Evolutionary conservation across 2,113 vertebrate genomes (phyloP).

Genomic region (Physeter macrocephalus): DNA sequence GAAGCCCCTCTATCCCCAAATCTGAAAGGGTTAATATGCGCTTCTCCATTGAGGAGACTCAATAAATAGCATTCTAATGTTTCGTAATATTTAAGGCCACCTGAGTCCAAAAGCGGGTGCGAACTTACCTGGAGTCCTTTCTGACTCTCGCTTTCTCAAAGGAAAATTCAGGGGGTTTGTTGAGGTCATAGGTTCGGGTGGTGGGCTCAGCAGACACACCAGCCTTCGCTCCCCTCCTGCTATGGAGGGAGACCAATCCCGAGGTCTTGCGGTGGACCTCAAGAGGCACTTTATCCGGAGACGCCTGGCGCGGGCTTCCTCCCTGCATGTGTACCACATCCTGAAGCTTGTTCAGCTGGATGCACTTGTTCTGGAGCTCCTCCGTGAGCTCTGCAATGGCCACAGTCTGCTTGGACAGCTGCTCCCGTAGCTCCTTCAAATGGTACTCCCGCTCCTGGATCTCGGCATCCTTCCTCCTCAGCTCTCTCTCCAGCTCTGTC

Average conservation of each 20-base stretch:
- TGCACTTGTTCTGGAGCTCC: conserved; percentile 88
- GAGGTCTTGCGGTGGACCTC: conserved; percentile 76
- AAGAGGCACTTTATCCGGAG: conserved; percentile 74
- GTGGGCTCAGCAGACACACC: conserved; percentile 94
- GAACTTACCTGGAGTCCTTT: conserved; percentile 89
- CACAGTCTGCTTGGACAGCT: conserved; percentile 83
- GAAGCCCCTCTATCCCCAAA: background rate
- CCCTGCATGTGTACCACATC: conserved; percentile 84
- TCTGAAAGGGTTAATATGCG: background rate
- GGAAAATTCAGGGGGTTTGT: conserved; percentile 85
- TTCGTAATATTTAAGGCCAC: background rate
- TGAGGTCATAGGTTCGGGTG: conserved; percentile 85
- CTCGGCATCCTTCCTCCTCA: conserved; percentile 86
- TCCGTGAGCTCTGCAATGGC: conserved; percentile 86
- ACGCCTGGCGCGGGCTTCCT: conserved; percentile 67
- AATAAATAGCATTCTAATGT: background rate
- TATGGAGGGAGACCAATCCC: conserved; percentile 77
- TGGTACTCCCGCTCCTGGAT: conserved; percentile 80
- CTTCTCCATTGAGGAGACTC: background rate
- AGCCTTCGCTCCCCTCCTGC: conserved; percentile 91
- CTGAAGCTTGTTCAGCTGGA: conserved; percentile 89
- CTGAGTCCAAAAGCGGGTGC: background rate
- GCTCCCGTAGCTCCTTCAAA: conserved; percentile 85
- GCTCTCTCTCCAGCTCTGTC: conserved; percentile 86
- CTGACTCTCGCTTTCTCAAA: conserved; percentile 90